Conservation (phyloP, 2,797 vertebrate species). For the Clarias platycephalus region DNA sequence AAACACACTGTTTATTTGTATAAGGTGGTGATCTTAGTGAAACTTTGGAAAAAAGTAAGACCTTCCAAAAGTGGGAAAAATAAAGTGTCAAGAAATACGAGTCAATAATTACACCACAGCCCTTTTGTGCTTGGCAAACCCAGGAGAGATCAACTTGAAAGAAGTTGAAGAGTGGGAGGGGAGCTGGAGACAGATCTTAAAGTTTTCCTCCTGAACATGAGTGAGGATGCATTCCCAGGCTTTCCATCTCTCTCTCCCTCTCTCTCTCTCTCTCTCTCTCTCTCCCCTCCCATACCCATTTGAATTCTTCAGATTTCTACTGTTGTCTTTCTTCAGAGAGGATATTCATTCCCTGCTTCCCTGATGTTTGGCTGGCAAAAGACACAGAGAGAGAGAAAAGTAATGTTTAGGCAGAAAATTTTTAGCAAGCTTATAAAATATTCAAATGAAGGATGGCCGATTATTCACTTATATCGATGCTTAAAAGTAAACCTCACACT, state of each 20-base stretch:
- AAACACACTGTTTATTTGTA: slow-evolving; percentile 6
- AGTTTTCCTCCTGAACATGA: slow-evolving; percentile 44
- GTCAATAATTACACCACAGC: slow-evolving; percentile 67
- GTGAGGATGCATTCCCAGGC: slow-evolving; percentile 41
- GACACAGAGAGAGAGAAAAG: neutral
- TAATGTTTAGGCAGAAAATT: slow-evolving; percentile 29
- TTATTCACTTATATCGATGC: neutral
- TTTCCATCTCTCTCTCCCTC: neutral
- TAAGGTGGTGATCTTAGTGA: neutral
- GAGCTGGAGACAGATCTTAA: slow-evolving; percentile 54
- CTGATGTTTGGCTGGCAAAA: slow-evolving; percentile 8
- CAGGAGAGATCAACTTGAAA: slow-evolving; percentile 59
- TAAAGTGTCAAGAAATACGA: slow-evolving; percentile 33
- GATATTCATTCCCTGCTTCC: slow-evolving; percentile 8
- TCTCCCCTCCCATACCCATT: neutral
- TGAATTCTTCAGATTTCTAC: slow-evolving; percentile 26
- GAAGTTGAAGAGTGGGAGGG: slow-evolving; percentile 57
- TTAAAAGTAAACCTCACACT: neutral
- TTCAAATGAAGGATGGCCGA: slow-evolving; percentile 29
- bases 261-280: neutral
- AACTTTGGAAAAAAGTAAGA: neutral
- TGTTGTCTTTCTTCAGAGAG: slow-evolving; percentile 19
- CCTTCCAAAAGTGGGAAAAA: neutral
- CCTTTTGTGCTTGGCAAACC: slow-evolving; percentile 55
- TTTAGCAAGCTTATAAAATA: slow-evolving; percentile 44